A percentile compares a stretch with the other conserved stretches of the same genome.
These are phyloP conservation scores for Mormyrus iriodes DNA, from an alignment of 2,113 vertebrate species.

Conservation along the genomic window DNA sequence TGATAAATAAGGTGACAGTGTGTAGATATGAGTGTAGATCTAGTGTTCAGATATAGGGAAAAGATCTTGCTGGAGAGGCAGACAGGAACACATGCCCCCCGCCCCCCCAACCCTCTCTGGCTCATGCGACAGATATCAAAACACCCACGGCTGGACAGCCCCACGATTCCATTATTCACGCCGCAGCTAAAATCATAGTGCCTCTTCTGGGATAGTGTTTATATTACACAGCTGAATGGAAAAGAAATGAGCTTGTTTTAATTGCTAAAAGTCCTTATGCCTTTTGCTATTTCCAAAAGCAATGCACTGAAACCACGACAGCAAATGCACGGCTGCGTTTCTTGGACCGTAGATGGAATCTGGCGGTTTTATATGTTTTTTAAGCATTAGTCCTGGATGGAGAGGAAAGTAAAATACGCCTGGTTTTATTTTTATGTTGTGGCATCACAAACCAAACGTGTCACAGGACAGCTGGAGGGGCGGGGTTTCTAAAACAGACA, in stretches of 20 bases:
- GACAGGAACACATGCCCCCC: not conserved
- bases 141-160: not conserved
- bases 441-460: not conserved
- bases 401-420: not conserved
- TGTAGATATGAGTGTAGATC: not conserved
- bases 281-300: not conserved
- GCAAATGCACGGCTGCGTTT: not conserved
- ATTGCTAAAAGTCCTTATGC: not conserved
- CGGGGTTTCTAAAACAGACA: not conserved
- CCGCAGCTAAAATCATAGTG: not conserved
- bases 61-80: not conserved
- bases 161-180: not conserved
- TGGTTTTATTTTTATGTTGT: not conserved
- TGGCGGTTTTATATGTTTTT: not conserved
- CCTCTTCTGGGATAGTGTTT: not conserved
- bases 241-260: not conserved
- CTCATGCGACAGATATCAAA: not conserved
- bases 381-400: not conserved
- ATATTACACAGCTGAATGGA: not conserved
- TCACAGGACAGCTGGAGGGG: not conserved
- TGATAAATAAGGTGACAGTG: not conserved
- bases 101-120: not conserved
- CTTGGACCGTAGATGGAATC: not conserved
- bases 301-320: not conserved
- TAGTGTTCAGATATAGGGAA: not conserved